phyloP scores from a whole-genome alignment of 2,113 vertebrate species.

The Mesitornis unicolor region DNA sequence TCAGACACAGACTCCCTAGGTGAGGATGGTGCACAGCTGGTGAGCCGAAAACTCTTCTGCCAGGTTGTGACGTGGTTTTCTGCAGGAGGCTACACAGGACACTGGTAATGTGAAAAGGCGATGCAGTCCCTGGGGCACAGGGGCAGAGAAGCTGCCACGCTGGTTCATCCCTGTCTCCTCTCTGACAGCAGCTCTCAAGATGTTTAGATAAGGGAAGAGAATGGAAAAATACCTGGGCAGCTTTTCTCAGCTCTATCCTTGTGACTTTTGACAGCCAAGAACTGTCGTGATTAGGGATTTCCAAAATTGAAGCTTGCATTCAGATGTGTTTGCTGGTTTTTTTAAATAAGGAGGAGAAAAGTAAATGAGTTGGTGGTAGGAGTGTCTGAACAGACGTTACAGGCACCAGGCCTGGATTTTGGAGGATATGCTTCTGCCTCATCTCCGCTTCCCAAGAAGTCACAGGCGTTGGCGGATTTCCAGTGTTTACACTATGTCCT shows the following conservation, averaged over 20 bases:
- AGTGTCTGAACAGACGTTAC: background rate
- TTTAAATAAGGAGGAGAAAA: background rate
- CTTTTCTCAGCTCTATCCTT: background rate
- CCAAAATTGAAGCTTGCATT: background rate
- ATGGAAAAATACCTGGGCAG: background rate
- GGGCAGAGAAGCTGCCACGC: background rate
- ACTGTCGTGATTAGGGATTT: background rate
- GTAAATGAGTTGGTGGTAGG: background rate
- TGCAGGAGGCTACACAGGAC: background rate
- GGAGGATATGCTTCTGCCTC: background rate
- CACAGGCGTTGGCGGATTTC: background rate
- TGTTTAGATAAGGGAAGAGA: background rate
- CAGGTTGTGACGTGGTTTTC: background rate
- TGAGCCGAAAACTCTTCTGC: background rate
- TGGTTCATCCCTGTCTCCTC: background rate
- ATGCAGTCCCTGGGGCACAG: background rate
- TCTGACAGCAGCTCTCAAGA: background rate
- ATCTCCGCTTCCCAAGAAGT: background rate
- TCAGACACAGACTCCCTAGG: background rate
- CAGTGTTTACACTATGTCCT: background rate
- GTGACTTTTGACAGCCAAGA: background rate
- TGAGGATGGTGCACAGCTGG: slow-evolving; percentile 9
- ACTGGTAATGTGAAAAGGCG: background rate
- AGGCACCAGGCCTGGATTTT: background rate
- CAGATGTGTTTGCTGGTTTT: background rate